These are phyloP conservation scores for Nomada fucata DNA, from an alignment of 2,888 invertebrate genomes.

Conservation along the genomic window DNA sequence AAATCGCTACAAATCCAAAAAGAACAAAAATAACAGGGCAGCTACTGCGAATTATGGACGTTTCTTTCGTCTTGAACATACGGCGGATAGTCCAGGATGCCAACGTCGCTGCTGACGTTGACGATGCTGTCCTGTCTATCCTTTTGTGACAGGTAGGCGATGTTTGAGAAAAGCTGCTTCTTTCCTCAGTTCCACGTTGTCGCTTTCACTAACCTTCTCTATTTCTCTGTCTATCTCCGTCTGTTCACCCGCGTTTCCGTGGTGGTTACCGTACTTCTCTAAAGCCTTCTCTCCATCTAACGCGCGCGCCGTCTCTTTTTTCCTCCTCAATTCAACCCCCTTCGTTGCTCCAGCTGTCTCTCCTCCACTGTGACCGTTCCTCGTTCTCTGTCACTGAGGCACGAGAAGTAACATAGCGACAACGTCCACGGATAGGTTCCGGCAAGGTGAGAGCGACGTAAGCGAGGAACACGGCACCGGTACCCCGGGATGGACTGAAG, in stretches of 20 bases:
- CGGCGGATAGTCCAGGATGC: slow-evolving; percentile 59
- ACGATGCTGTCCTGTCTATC: slow-evolving; percentile 52
- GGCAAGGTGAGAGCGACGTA: slow-evolving; percentile 3
- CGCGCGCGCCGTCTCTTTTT: not conserved
- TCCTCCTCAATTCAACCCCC: not conserved
- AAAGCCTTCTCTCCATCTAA: not conserved
- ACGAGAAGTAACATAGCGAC: slow-evolving; percentile 62
- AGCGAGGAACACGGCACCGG: slow-evolving; percentile 63
- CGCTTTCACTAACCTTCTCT: not conserved
- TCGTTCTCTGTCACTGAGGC: slow-evolving; percentile 51
- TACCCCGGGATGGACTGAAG: slow-evolving; percentile 78
- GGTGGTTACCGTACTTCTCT: slow-evolving; percentile 4
- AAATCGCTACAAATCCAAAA: not conserved
- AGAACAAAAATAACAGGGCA: not conserved
- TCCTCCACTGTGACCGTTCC: slow-evolving; percentile 4
- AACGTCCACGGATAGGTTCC: slow-evolving; percentile 28
- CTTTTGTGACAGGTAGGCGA: slow-evolving; percentile 15
- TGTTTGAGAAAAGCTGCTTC: slow-evolving; percentile 34
- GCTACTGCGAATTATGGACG: slow-evolving; percentile 30
- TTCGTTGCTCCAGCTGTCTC: slow-evolving; percentile 18
- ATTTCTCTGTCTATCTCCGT: slow-evolving; percentile 15
- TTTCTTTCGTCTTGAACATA: slow-evolving; percentile 59
- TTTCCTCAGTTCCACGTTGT: slow-evolving; percentile 23
- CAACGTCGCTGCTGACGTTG: slow-evolving; percentile 64
- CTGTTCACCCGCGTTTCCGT: not conserved